phyloP scores from a whole-genome alignment of 2,797 vertebrate genomes.

The Micrastur ruficollis region DNA sequence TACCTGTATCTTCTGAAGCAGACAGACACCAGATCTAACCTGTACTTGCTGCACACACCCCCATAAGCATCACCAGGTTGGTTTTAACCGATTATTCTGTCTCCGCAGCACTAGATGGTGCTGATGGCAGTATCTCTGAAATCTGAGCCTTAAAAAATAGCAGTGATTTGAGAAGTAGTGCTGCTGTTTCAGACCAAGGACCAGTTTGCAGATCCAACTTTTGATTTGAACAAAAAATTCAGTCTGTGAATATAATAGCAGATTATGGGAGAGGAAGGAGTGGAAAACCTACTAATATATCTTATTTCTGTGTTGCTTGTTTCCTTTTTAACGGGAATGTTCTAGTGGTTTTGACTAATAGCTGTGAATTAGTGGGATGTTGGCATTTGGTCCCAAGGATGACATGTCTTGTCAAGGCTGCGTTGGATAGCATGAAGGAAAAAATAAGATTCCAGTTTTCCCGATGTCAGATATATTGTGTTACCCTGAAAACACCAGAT shows the following conservation, averaged over 20 bases:
- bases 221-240: neutral
- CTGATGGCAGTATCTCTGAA: slow-evolving; percentile 37
- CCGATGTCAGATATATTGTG: neutral
- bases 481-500: neutral
- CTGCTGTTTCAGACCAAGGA: neutral
- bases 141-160: neutral
- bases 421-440: neutral
- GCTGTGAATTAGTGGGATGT: neutral
- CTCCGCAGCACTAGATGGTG: slow-evolving; percentile 58
- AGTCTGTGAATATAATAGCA: neutral
- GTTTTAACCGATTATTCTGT: neutral
- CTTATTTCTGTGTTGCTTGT: neutral
- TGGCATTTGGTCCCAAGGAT: neutral
- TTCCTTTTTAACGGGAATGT: neutral
- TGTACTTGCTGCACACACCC: neutral
- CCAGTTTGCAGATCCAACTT: neutral
- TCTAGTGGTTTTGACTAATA: neutral
- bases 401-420: neutral
- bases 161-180: neutral
- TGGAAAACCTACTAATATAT: neutral
- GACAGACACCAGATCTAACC: neutral
- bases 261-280: neutral
- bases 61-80: neutral
- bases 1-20: neutral
- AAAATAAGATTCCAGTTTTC: neutral